Conservation (phyloP, 2,888 invertebrate species). For the Alviniconcha strummeri region DNA sequence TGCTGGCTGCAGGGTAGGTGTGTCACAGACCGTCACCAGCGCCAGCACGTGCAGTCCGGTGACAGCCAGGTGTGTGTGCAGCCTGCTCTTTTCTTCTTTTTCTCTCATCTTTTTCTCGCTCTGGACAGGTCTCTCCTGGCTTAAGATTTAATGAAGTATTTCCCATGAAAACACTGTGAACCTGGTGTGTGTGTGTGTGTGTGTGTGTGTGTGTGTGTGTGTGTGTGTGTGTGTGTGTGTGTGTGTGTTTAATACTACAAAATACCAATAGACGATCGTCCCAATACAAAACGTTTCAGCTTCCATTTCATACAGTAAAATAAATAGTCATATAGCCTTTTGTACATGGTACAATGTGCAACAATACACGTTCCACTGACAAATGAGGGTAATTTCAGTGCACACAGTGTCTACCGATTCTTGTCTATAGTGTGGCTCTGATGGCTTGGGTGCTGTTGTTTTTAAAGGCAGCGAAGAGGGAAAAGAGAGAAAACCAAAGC, state of each 20-base stretch:
- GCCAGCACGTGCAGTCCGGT: neutral
- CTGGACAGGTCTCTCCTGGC: neutral
- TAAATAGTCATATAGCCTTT: neutral
- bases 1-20: neutral
- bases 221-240: constrained; percentile 15
- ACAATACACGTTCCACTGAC: no score
- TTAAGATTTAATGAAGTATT: neutral
- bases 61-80: no score
- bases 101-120: neutral
- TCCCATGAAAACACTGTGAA: neutral
- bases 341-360: neutral
- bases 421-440: neutral
- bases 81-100: neutral
- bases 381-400: no score
- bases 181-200: neutral
- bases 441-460: no score
- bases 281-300: neutral
- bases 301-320: neutral
- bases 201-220: constrained; percentile 12
- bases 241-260: neutral
- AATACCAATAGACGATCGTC: no score
- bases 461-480: no score
- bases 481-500: no score
- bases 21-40: neutral
- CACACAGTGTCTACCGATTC: neutral